phyloP scores from a whole-genome alignment of 2,888 invertebrate species.

The Leptinotarsa juncta region DNA sequence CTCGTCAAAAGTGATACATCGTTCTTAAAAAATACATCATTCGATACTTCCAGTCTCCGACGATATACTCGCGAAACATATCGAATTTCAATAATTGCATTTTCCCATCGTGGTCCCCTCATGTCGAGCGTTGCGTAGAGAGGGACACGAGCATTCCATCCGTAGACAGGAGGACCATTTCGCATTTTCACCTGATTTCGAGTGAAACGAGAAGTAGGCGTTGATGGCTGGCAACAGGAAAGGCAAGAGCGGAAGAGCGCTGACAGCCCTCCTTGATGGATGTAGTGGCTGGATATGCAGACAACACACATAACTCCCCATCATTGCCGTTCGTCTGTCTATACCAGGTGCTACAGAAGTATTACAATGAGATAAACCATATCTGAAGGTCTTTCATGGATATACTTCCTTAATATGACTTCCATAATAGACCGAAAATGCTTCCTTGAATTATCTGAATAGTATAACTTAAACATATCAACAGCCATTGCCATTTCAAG shows the following conservation, averaged over 20 bases:
- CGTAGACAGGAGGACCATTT: slow-evolving; percentile 17
- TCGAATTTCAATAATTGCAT: slow-evolving; percentile 44
- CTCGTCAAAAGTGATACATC: slow-evolving; percentile 11
- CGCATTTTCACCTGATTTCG: slow-evolving; percentile 36
- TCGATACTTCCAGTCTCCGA: slow-evolving; percentile 28
- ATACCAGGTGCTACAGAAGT: neutral
- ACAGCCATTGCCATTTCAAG: too few species aligned
- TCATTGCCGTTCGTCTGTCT: slow-evolving; percentile 17
- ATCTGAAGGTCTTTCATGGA: too few species aligned
- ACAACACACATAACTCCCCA: neutral
- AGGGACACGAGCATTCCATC: slow-evolving; percentile 19
- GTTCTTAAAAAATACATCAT: slow-evolving; percentile 27
- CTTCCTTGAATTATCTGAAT: too few species aligned
- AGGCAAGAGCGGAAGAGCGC: slow-evolving; percentile 42
- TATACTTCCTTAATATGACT: too few species aligned
- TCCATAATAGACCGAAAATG: too few species aligned
- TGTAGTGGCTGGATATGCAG: slow-evolving; percentile 37
- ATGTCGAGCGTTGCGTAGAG: slow-evolving; percentile 21
- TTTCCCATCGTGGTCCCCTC: slow-evolving; percentile 33
- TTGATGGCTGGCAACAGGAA: slow-evolving; percentile 38
- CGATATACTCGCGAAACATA: slow-evolving; percentile 36
- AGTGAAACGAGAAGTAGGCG: slow-evolving; percentile 34
- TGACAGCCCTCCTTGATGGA: slow-evolving; percentile 45
- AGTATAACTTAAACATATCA: too few species aligned
- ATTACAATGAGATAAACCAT: too few species aligned